These are phyloP conservation scores for Chascanopsetta lugubris DNA, from an alignment of 2,113 vertebrate species.

Conservation along the genomic window DNA sequence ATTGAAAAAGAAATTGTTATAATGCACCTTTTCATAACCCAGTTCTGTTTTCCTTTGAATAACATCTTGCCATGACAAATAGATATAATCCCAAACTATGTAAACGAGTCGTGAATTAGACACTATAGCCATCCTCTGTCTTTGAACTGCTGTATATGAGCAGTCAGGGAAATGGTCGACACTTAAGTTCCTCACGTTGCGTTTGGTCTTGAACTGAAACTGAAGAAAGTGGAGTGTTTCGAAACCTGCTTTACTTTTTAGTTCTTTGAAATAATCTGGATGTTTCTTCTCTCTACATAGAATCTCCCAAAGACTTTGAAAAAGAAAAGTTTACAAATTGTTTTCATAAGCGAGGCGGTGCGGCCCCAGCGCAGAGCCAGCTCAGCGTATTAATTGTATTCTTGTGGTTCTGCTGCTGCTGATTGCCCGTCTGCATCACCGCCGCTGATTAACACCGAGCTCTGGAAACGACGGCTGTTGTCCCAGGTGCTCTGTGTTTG, in stretches of 20 bases:
- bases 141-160: neutral
- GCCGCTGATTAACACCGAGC: conserved; percentile 81
- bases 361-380: conserved; percentile 55
- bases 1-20: too few relatives aligned
- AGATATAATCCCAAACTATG: neutral
- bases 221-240: conserved; percentile 58
- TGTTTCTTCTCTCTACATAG: conserved; percentile 55
- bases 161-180: conserved; percentile 18
- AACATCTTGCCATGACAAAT: neutral
- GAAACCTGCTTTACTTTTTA: conserved; percentile 44
- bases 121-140: neutral
- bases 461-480: conserved; percentile 79
- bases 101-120: neutral
- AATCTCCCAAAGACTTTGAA: conserved; percentile 61
- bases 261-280: too few relatives aligned
- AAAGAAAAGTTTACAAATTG: conserved; percentile 70
- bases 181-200: conserved; percentile 51
- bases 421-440: conserved; percentile 74
- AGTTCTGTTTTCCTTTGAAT: neutral
- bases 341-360: conserved; percentile 69
- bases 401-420: conserved; percentile 70
- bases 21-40: neutral
- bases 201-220: conserved; percentile 59
- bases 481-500: conserved; percentile 84
- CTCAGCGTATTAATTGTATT: conserved; percentile 77